Evolutionary conservation across 30 jellyfish, hydroid and myxozoan genomes (phyloP).

Genomic region (Rhopilema esculentum): DNA sequence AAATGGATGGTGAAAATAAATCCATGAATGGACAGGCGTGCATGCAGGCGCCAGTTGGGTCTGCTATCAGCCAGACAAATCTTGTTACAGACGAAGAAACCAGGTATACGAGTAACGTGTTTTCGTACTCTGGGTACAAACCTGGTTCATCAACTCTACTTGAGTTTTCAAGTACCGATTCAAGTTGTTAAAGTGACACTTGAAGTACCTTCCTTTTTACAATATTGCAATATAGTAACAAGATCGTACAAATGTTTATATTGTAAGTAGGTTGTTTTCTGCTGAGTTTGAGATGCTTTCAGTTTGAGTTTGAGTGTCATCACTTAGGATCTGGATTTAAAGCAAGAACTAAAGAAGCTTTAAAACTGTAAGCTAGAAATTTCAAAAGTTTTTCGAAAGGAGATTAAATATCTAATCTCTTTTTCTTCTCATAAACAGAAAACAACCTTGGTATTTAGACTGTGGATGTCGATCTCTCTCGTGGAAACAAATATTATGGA

Average conservation of each 20-base stretch:
- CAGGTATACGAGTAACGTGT: background rate
- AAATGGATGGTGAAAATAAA: background rate
- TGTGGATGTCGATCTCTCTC: conserved; percentile 14
- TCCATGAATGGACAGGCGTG: background rate
- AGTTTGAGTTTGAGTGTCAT: too few species aligned
- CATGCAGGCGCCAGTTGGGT: background rate
- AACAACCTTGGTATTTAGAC: conserved; percentile 5
- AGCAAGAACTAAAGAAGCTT: too few species aligned
- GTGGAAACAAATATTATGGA: conserved; percentile 47
- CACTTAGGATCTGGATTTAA: too few species aligned
- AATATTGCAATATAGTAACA: too few species aligned
- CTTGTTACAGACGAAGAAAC: background rate
- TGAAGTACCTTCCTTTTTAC: too few species aligned
- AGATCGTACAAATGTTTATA: too few species aligned
- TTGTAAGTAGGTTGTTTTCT: too few species aligned
- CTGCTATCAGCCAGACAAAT: background rate
- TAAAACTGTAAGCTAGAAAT: too few species aligned
- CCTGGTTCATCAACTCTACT: background rate
- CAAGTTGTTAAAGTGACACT: too few species aligned
- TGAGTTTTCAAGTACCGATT: too few species aligned
- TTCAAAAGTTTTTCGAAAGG: background rate
- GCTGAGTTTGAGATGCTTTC: too few species aligned
- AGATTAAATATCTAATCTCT: background rate
- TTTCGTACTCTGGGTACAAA: background rate
- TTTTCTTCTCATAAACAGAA: background rate